Base-by-base conservation (phyloP, 2,797 vertebrate species). In the Micromesistius poutassou region DNA sequence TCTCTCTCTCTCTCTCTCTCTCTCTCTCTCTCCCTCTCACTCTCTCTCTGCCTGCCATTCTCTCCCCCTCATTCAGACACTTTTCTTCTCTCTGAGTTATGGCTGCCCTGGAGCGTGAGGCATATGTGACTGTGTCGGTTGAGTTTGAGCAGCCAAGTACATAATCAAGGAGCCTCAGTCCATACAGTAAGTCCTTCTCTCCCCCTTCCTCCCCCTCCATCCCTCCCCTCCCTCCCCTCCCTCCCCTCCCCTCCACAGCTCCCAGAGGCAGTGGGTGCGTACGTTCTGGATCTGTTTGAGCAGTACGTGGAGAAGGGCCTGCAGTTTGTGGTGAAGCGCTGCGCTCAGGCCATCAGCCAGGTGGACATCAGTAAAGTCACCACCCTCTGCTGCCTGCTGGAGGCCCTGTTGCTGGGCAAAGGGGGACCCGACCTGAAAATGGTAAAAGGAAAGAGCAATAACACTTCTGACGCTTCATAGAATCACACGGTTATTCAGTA, bases 361-460 rank as follows among this genome's bases (percentile, higher is more conserved):
- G 96, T 96, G 88, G 93, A 97, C 83, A 96, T 97, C 89, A 97
- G 96, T 87, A 97, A 97, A 92, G 94, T 97, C 74, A 92, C 91
- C 78, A 95, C 95, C 30, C 94, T 97, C 30, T 97, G 96, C 86
- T 94, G 87, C 80, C 93, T 97, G 79, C 80, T 97, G 78, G 95
- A 97, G 87, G 94, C 95, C 1, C 85, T 97, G 83, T 83, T 97
- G 79, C 88, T 97, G 74, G 91, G 88, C 74, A 86, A 91, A 68
- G 92, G 89, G 76, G 93, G 93, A 30, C 89, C 93, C 31, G 87
- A 90, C 75, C 84, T 96, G 46, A 82, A 86, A 77, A 89, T 94
- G 95, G 96, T 97, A 95, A 71, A 5, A 13, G 10, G 3, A 30
- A 28, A 16, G 0, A 70, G 12, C 0, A 30, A 9, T 36, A 1